These are phyloP conservation scores for Nephrotoma flavescens DNA, from an alignment of 2,888 invertebrate species.

Conservation along the genomic window DNA sequence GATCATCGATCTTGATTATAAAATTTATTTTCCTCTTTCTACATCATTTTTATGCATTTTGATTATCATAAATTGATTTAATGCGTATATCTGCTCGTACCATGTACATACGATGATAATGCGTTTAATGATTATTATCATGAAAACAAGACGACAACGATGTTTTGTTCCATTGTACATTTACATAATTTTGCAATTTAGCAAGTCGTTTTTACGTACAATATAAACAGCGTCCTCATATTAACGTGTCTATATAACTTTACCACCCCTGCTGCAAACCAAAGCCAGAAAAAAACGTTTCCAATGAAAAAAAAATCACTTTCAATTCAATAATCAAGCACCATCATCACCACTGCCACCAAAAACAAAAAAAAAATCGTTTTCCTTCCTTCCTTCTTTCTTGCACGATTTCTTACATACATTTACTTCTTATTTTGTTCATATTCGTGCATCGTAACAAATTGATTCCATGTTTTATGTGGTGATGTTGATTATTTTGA, in stretches of 20 bases:
- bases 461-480: neutral
- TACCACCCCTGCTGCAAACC: neutral
- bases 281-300: neutral
- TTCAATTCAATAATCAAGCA: neutral
- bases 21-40: neutral
- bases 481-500: neutral
- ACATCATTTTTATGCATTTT: neutral
- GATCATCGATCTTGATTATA: conserved; percentile 3
- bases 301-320: neutral
- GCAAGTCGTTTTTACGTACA: neutral
- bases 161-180: neutral
- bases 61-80: neutral
- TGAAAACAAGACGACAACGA: neutral
- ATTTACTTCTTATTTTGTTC: neutral
- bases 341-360: neutral
- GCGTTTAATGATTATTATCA: neutral
- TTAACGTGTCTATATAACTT: neutral
- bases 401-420: neutral
- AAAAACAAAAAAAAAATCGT: neutral
- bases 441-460: neutral
- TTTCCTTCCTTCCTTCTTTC: neutral
- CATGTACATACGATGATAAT: neutral
- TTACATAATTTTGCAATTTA: neutral
- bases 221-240: neutral
- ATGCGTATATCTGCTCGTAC: neutral